Evolutionary conservation across 2,113 vertebrate genomes (phyloP).

Genomic region (Plectropomus leopardus): DNA sequence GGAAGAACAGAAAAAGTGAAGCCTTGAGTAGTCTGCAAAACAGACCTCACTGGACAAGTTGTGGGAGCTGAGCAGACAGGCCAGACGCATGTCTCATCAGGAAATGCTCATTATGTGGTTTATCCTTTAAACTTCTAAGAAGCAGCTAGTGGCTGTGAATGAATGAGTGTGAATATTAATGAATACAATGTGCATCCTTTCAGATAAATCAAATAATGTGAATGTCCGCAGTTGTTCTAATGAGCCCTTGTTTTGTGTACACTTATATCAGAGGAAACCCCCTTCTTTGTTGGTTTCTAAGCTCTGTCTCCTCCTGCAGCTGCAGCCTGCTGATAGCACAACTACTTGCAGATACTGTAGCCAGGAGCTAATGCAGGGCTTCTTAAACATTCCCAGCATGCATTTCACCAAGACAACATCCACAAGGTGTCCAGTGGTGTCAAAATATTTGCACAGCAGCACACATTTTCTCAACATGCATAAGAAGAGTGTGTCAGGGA

Average conservation of each 20-base stretch:
- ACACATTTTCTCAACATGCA: background rate
- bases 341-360: background rate
- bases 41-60: too few relatives aligned
- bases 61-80: too few relatives aligned
- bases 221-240: conserved; percentile 15
- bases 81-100: too few relatives aligned
- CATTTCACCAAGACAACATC: background rate
- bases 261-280: conserved; percentile 22
- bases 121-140: too few relatives aligned
- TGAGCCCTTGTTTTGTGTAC: conserved; percentile 19
- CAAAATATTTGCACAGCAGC: background rate
- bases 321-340: conserved; percentile 30
- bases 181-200: conserved; percentile 1
- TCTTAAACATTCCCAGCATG: conserved; percentile 1
- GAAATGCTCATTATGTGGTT: too few relatives aligned
- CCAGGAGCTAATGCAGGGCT: conserved; percentile 19
- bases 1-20: too few relatives aligned
- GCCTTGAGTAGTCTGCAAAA: too few relatives aligned
- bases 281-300: conserved; percentile 18
- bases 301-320: conserved; percentile 3
- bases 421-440: background rate
- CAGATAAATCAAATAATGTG: background rate
- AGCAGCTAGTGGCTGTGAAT: too few relatives aligned
- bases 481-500: background rate
- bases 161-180: background rate